A percentile compares a stretch with the other conserved stretches of the same genome.
Evolutionary conservation across 2,797 vertebrate genomes (phyloP).

Genomic region (Erethizon dorsatum): DNA sequence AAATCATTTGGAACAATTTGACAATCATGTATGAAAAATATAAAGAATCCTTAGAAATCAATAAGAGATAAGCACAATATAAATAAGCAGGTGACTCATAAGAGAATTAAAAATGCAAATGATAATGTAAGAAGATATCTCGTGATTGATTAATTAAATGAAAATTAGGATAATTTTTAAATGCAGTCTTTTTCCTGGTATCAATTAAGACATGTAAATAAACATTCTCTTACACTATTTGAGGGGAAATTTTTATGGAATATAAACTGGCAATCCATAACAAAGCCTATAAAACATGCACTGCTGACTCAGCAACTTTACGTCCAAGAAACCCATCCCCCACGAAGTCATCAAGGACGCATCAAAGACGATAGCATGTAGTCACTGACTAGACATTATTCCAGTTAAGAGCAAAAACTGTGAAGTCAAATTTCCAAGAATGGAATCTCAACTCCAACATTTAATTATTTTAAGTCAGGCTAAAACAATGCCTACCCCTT

Average conservation of each 20-base stretch:
- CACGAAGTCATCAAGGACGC: not conserved
- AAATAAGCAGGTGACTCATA: not conserved
- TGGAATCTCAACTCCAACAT: not conserved
- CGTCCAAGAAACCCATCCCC: not conserved
- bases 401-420: not conserved
- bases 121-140: not conserved
- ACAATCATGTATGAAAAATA: not conserved
- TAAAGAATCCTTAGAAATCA: conserved; percentile 17
- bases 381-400: not conserved
- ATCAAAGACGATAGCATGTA: not conserved
- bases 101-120: not conserved
- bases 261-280: not conserved
- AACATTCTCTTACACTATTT: not conserved
- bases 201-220: not conserved
- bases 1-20: not conserved
- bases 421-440: not conserved
- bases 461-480: not conserved
- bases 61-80: not conserved
- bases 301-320: not conserved
- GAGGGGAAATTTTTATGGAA: not conserved
- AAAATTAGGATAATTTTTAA: not conserved
- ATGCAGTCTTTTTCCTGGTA: not conserved
- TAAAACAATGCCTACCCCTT: not conserved
- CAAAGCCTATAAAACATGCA: not conserved
- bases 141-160: not conserved